Base-by-base conservation (phyloP, 2,797 vertebrate species). In the Microchirus variegatus region DNA sequence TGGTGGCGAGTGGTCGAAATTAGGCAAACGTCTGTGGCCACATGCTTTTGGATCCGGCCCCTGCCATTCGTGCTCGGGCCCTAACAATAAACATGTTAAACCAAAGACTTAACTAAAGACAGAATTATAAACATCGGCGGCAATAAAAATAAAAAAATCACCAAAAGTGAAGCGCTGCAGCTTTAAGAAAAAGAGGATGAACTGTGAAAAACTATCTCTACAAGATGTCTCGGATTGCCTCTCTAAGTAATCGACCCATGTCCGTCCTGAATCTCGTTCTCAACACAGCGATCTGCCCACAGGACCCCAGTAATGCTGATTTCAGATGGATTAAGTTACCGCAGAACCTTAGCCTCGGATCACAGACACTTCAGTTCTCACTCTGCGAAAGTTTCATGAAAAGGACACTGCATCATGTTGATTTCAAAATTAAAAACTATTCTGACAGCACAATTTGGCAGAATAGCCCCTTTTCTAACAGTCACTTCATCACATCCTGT, bases 221-320 rank as follows among this genome's bases (percentile, higher is more conserved):
- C 46, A 17, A 66, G 63, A 60, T 66, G 71, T 78, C 70, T 75
- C 54, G 59, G 73, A 70, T 70, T 76, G 60, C 80, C 19, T 78
- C n/a, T 54, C 36, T 41, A 17, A 22, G 72, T 76, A 84, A 88
- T 84, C 43, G 73, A 89, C 80, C 79, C 40, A 5, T 18, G 53
- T 16, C 69, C 63, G 46, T 76, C 72, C 58, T 81, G 73, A 81
- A 81, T 84, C 75, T 78, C 73, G 75, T 82, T 82, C 74, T 55
- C 75, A 66, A 62, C 73, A 78, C 73, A 78, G 38, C 63, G 53
- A 83, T 81, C 56, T 71, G 58, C 73, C 70, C 50, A 18, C 70
- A 75, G 75, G 41, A 56, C 13, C 42, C 15, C 0, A 1, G 73
- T 70, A 68, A 61, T 78, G 85, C 78, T 75, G 78, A 77, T 73